phyloP scores from a whole-genome alignment of 2,888 invertebrate species.

The Nemapogon koenigi region DNA sequence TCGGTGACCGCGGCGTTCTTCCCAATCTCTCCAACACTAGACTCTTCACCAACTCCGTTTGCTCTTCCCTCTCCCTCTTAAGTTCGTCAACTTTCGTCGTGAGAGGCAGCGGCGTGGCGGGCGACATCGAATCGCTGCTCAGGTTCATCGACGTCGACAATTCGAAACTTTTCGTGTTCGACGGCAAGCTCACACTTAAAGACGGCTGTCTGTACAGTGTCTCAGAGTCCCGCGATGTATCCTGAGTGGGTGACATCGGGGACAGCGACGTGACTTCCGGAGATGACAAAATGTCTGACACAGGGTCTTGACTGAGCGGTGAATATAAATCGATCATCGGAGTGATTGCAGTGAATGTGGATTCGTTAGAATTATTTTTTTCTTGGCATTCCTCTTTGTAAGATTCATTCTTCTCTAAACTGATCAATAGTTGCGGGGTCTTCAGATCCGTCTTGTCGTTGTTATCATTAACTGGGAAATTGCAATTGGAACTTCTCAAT shows the following conservation, averaged over 20 bases:
- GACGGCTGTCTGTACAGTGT: slow-evolving; percentile 33
- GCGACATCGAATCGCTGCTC: slow-evolving; percentile 34
- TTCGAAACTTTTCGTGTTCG: slow-evolving; percentile 32
- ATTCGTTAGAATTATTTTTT: not conserved
- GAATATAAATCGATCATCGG: not conserved
- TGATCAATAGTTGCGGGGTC: too few species aligned
- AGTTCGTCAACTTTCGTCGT: slow-evolving; percentile 77
- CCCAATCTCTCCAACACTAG: slow-evolving; percentile 80
- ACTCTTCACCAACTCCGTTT: slow-evolving; percentile 83
- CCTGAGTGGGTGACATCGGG: not conserved
- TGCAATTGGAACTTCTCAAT: not conserved
- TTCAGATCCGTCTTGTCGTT: too few species aligned
- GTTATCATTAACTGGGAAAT: not conserved
- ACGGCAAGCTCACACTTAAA: slow-evolving; percentile 29
- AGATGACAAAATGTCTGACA: not conserved
- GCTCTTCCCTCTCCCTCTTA: slow-evolving; percentile 79
- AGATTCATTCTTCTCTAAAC: too few species aligned
- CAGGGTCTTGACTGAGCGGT: not conserved
- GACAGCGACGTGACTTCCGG: not conserved
- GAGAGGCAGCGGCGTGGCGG: slow-evolving; percentile 53
- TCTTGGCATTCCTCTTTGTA: not conserved
- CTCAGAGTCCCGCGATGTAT: too few species aligned
- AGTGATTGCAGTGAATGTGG: not conserved
- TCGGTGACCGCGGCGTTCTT: slow-evolving; percentile 23
- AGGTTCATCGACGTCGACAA: slow-evolving; percentile 27